Evolutionary conservation across 2,797 vertebrate genomes (phyloP).

Genomic region (Clarias platycephalus): DNA sequence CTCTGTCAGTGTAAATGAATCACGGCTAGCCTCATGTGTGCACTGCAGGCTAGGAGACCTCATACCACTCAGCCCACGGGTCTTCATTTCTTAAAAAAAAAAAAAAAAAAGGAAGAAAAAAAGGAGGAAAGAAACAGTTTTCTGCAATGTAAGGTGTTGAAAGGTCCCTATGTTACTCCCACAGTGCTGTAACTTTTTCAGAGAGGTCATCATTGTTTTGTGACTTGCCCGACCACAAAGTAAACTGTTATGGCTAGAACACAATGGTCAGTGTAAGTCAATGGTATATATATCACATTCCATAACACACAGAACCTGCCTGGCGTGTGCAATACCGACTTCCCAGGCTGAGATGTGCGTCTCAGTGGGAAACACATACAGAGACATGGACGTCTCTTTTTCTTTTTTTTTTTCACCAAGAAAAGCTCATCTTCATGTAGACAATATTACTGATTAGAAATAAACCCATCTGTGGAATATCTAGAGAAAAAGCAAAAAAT

Average conservation of each 20-base stretch:
- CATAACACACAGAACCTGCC: constrained; percentile 18
- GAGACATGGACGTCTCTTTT: neutral
- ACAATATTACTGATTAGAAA: neutral
- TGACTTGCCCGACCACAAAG: constrained; percentile 32
- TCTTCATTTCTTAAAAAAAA: constrained; percentile 13
- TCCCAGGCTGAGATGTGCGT: neutral
- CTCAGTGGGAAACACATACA: neutral
- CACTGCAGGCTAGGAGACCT: constrained; percentile 44
- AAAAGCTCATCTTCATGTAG: neutral
- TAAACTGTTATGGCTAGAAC: constrained; percentile 48
- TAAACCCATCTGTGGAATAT: neutral
- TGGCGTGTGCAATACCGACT: constrained; percentile 13
- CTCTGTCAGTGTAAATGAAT: constrained; percentile 73
- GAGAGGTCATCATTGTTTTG: constrained; percentile 45
- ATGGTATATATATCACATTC: constrained; percentile 38
- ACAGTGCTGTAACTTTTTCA: constrained; percentile 26
- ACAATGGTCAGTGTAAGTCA: constrained; percentile 44
- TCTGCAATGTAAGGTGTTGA: constrained; percentile 30
- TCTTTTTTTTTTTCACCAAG: neutral
- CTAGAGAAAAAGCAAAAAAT: neutral
- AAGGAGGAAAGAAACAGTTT: neutral
- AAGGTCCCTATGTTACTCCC: constrained; percentile 30
- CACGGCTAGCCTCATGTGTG: constrained; percentile 54
- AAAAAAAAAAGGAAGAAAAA: neutral
- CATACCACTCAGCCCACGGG: constrained; percentile 36